Base-by-base conservation (phyloP, 2,888 invertebrate species). In the Nematopogon swammerdamellus region DNA sequence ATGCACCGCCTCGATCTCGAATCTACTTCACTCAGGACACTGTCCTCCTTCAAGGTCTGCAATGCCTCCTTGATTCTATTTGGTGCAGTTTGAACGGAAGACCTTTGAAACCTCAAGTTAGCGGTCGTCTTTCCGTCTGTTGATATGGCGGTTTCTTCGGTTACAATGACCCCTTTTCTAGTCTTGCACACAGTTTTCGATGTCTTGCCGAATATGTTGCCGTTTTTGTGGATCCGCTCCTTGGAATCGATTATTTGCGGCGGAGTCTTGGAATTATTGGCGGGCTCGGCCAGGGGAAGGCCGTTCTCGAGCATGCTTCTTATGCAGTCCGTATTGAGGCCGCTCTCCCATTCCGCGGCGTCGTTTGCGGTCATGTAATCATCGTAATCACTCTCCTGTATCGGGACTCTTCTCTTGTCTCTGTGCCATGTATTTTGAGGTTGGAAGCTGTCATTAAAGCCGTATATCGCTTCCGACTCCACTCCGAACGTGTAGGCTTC, bases 391-490 rank as follows among this genome's bases (percentile, higher is more conserved):
- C 42, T 44, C 49, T 71, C 70, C 53, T 68, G 67, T 56, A 79
- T 71, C 48, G 79, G 79, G 64, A 75, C 75, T 65, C 79, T 59
- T 76, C 79, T 77, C 74, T 77, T 77, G 74, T 79, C 79, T 68
- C 62, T 74, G 55, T 76, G 72, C 77, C 77, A 79, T 19, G 18
- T 45, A 45, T 67, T 65, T 50, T 56, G 56, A 36, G 36, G 36
- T 42, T 66, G 64, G 63, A 59, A 60, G 57, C 53, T 18, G 59
- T 74, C 68, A 19, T 53, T 52, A 50, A 71, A 74, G 49, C 72
- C 74, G 54, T 76, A 76, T 46, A 71, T 65, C 6, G 74, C 67
- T 61, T 80, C 74, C 4, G 71, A 63, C 61, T 72, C 72, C 1
- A 59, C 65, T 42, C 65, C 71, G 46, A 72, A 68, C 14, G 59